Conservation (phyloP, 2,888 invertebrate species). For the Pseudococcus viburni region DNA sequence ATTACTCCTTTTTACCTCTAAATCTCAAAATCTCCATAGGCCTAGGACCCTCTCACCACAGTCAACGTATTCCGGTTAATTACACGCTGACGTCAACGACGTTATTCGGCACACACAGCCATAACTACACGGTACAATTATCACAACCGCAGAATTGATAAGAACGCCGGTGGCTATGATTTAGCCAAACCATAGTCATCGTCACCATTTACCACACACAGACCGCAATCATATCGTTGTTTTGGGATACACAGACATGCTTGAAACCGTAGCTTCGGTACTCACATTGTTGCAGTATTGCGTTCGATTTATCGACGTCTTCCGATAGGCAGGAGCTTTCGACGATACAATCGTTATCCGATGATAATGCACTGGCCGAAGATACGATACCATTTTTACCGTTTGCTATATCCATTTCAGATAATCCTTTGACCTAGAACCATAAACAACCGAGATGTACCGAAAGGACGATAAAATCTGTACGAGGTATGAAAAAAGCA, state of each 20-base stretch:
- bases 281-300: conserved; percentile 27
- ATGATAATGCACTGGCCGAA: neutral
- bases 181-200: too few relatives aligned
- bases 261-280: too few relatives aligned
- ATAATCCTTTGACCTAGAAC: conserved; percentile 64
- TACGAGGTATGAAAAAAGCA: too few relatives aligned
- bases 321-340: conserved; percentile 39
- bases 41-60: neutral
- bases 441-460: neutral
- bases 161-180: conserved; percentile 16
- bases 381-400: conserved; percentile 51
- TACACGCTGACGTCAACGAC: conserved; percentile 29
- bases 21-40: neutral
- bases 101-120: neutral
- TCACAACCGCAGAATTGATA: conserved; percentile 36
- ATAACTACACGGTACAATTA: conserved; percentile 35
- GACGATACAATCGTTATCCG: conserved; percentile 23
- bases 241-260: neutral
- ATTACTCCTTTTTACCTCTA: too few relatives aligned
- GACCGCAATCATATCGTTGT: neutral
- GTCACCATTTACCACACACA: neutral
- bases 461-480: too few relatives aligned
- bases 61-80: neutral
- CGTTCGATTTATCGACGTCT: neutral
- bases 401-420: conserved; percentile 60